These are phyloP conservation scores for Ariolimax columbianus DNA, from an alignment of 2,888 invertebrate genomes.

Conservation along the genomic window DNA sequence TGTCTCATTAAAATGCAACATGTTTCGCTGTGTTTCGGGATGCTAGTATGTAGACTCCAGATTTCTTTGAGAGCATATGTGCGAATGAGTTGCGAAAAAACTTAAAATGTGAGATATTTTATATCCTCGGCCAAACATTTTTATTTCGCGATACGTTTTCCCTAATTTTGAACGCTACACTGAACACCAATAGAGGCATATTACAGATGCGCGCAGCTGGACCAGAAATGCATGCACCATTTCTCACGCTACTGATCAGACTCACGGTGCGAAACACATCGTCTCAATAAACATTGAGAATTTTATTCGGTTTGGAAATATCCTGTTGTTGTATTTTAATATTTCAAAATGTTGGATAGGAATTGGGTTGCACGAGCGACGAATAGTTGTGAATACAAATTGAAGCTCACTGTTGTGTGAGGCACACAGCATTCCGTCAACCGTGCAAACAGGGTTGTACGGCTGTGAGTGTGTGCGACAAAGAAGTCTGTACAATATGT, in stretches of 20 bases:
- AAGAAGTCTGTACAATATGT: not conserved
- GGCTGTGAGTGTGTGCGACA: not conserved
- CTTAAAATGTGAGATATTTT: no score
- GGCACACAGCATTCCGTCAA: not conserved
- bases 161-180: not conserved
- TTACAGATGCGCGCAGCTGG: conserved; percentile 4
- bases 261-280: not conserved
- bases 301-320: not conserved
- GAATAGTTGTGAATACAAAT: not conserved
- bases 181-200: not conserved
- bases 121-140: not conserved
- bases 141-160: not conserved
- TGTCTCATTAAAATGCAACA: no score
- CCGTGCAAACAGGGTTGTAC: conserved; percentile 4
- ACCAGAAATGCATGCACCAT: not conserved
- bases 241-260: not conserved
- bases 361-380: not conserved
- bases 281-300: not conserved
- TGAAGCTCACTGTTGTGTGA: not conserved
- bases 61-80: no score
- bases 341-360: conserved; percentile 1
- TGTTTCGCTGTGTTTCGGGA: no score
- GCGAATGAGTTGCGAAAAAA: no score
- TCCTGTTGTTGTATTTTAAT: conserved; percentile 12
- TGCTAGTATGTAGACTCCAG: no score